Base-by-base conservation (phyloP, 2,888 invertebrate genomes). In the Leucoma salicis region DNA sequence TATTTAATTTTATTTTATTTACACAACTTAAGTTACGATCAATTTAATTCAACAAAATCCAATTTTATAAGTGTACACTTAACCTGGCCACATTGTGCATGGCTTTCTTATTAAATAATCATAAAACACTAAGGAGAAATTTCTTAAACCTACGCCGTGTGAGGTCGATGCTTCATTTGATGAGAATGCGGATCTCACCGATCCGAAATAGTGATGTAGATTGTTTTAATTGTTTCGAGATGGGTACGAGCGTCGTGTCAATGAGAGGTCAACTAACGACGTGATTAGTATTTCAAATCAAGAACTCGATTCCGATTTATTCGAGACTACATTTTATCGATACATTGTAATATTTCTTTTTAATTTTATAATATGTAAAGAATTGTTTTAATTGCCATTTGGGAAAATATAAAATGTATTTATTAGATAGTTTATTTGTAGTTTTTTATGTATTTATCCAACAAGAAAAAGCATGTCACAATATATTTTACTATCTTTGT, bases 191-290 rank as follows among this genome's bases (percentile, higher is more conserved):
- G 78, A 75, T 73, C 69, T 66, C 57, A 70, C 67, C 65, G 58
- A 47, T 49, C 49, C 53, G 52, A 52, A 63, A 47, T 45, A 49
- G 54, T 65, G 63, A 68, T 60, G 70, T 65, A 69, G 74, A 81
- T 82, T 81, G 79, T 83, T 77, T 77, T 79, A 80, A 80, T 78
- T 80, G 76, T 73, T 61, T 55, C 60, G 56, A 66, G 66, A 74
- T 74, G 71, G 72, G 65, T 58, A 67, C 65, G 65, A 68, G 61
- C 61, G 61, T 61, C 61, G 78, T 76, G 81, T 80, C 80, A 82
- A 78, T 76, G 70, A 68, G 68, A 66, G 74, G 77, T 76, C 74
- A 76, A 75, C 57, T 69, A 54, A 57, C 57, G 59, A 62, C 64
- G 69, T 74, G 69, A 75, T 76, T 74, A 71, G 58, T 73, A 65